Evolutionary conservation across 2,888 invertebrate species (phyloP).

Genomic region (Patella pellucida): DNA sequence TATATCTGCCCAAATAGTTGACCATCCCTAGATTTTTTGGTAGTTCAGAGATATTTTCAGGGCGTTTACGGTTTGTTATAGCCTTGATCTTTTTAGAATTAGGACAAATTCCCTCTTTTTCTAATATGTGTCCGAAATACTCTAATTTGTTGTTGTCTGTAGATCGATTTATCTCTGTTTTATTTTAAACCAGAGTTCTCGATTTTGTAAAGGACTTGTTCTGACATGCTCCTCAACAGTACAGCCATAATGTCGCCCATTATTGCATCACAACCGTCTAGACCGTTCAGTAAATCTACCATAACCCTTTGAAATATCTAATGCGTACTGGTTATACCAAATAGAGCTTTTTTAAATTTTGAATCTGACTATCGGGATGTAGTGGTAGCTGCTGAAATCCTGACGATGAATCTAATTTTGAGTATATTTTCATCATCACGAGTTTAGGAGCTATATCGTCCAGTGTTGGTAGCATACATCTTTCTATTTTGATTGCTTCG

Average conservation of each 20-base stretch:
- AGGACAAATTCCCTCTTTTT: constrained; percentile 33
- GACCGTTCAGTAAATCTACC: constrained; percentile 14
- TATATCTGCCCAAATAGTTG: constrained; percentile 40
- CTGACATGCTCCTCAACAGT: constrained; percentile 32
- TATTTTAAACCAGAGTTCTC: no score
- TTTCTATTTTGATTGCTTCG: constrained; percentile 29
- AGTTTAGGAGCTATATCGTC: constrained; percentile 33
- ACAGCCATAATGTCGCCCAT: constrained; percentile 30
- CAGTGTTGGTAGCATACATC: constrained; percentile 30
- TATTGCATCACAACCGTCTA: constrained; percentile 4
- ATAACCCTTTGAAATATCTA: constrained; percentile 34
- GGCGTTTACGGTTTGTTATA: constrained; percentile 23
- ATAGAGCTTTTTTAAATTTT: constrained; percentile 27
- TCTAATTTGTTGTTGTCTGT: constrained; percentile 14
- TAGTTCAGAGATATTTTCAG: constrained; percentile 35
- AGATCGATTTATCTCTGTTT: no score
- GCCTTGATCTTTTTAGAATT: constrained; percentile 34
- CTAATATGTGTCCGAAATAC: constrained; percentile 7
- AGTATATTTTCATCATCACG: constrained; percentile 26
- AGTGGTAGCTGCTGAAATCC: constrained; percentile 35
- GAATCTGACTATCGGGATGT: constrained; percentile 19
- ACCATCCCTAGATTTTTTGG: constrained; percentile 28
- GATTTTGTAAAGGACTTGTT: constrained; percentile 19
- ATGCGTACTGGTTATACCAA: constrained; percentile 30
- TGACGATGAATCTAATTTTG: constrained; percentile 27